Evolutionary conservation across 2,113 vertebrate species (phyloP).

Genomic region (Ifrita kowaldi): DNA sequence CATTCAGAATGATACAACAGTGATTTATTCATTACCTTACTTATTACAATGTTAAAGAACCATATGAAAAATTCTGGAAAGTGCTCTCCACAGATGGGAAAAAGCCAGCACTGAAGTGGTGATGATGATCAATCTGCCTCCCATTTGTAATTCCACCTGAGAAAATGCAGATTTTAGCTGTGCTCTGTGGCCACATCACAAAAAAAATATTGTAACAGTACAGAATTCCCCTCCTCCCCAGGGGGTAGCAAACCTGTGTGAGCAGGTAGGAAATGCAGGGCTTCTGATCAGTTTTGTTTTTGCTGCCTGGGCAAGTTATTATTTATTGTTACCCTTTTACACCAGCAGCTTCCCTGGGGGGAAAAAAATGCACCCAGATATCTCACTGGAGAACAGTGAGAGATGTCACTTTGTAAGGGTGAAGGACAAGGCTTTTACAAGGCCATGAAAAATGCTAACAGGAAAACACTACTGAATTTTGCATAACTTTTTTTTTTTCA

Average conservation of each 20-base stretch:
- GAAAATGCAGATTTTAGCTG: slow-evolving; percentile 11
- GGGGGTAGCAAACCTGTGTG: neutral
- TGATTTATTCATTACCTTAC: slow-evolving; percentile 29
- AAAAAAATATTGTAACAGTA: neutral
- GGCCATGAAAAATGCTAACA: slow-evolving; percentile 9
- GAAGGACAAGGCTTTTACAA: neutral
- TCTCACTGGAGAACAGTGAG: neutral
- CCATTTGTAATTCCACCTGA: neutral
- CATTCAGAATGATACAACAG: neutral
- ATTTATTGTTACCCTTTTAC: neutral
- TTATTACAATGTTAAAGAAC: slow-evolving; percentile 1
- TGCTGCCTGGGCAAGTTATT: neutral
- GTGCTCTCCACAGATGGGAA: neutral
- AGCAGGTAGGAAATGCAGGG: neutral
- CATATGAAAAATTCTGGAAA: neutral
- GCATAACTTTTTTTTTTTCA: neutral
- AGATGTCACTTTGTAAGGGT: neutral
- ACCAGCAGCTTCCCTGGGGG: neutral
- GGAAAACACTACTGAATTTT: neutral
- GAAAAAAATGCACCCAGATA: neutral
- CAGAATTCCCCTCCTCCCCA: neutral
- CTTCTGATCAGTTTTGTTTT: neutral
- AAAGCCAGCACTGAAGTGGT: neutral
- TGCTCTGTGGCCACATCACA: neutral
- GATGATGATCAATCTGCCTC: slow-evolving; percentile 9